These are phyloP conservation scores for Falco biarmicus DNA, from an alignment of 2,797 vertebrate species.

Conservation along the genomic window DNA sequence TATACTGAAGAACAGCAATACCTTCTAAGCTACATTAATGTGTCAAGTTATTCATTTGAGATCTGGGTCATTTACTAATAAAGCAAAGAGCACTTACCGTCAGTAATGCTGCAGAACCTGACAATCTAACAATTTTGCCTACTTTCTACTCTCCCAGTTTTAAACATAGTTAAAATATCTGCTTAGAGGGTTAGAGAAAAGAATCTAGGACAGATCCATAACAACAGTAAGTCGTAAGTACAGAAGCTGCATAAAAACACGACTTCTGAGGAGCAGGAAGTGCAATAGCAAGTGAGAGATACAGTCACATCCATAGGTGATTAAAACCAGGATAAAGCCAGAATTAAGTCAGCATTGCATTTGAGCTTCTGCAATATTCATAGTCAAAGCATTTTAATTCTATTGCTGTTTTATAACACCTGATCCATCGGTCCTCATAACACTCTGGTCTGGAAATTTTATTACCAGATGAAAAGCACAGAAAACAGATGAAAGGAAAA, in stretches of 20 bases:
- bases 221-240: background rate
- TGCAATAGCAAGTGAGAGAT: background rate
- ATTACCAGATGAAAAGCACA: background rate
- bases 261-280: conserved; percentile 29
- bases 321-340: background rate
- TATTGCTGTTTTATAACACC: background rate
- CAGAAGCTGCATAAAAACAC: background rate
- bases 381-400: background rate
- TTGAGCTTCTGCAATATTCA: background rate
- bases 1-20: background rate
- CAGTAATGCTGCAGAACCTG: conserved; percentile 24
- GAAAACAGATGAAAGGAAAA: conserved; percentile 22
- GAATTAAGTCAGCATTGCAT: background rate
- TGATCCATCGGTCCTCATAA: background rate
- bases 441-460: background rate
- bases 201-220: conserved; percentile 44
- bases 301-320: background rate
- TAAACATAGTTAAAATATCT: background rate
- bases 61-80: background rate
- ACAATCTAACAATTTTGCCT: background rate
- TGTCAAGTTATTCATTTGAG: background rate
- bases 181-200: conserved; percentile 2
- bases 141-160: conserved; percentile 41
- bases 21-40: background rate
- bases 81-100: background rate